Evolutionary conservation across 2,113 vertebrate genomes (phyloP).

Genomic region (Lagopus leucura): DNA sequence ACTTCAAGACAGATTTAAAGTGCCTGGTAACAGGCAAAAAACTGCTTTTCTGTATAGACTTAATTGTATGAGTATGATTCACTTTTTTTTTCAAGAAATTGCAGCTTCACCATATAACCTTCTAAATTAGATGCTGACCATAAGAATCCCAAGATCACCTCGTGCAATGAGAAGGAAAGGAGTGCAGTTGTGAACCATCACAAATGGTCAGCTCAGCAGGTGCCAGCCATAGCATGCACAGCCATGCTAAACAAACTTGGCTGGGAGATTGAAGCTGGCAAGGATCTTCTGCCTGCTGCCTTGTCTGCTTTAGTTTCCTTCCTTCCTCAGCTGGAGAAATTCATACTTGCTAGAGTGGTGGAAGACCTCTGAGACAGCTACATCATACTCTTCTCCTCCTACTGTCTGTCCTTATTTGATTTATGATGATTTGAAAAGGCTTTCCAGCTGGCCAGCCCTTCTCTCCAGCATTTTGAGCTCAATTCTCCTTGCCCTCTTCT

Average conservation of each 20-base stretch:
- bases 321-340: conserved; percentile 49
- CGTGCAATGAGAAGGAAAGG: background rate
- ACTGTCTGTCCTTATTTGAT: background rate
- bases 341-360: background rate
- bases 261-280: conserved; percentile 32
- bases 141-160: background rate
- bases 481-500: background rate
- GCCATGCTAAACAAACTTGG: conserved; percentile 44
- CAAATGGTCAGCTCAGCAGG: conserved; percentile 28
- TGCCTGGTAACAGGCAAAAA: background rate
- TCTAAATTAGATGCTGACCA: background rate
- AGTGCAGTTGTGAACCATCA: background rate
- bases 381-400: background rate
- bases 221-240: conserved; percentile 17
- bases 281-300: conserved; percentile 45
- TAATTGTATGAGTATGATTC: background rate
- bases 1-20: conserved; percentile 42
- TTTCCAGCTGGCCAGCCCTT: background rate
- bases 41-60: background rate
- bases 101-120: background rate
- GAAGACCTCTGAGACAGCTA: background rate
- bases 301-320: conserved; percentile 41
- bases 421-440: background rate
- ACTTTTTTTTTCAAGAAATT: background rate
- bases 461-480: background rate